Conservation (phyloP, 2,113 vertebrate genomes). For the Ibidorhyncha struthersii region DNA sequence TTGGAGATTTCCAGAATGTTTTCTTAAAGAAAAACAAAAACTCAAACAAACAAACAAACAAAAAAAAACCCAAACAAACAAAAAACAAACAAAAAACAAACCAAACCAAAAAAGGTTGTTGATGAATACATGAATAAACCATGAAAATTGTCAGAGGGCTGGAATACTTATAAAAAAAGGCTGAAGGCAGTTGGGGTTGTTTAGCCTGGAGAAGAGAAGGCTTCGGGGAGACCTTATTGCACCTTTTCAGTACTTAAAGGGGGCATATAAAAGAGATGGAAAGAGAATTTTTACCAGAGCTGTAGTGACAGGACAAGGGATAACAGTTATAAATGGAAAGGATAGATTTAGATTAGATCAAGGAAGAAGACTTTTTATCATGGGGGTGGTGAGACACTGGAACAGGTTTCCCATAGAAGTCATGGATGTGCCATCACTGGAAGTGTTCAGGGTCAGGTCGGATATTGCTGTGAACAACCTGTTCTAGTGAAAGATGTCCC, state of each 20-base stretch:
- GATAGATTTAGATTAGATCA: neutral
- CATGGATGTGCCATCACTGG: neutral
- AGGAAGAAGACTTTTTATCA: neutral
- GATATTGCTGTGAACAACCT: neutral
- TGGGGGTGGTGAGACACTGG: neutral
- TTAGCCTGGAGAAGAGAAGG: neutral
- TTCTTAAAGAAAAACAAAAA: neutral
- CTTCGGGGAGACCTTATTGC: accelerated
- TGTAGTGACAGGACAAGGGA: neutral
- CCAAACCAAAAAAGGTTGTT: neutral
- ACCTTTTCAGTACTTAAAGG: neutral
- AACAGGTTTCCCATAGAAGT: neutral
- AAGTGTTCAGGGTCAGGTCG: neutral
- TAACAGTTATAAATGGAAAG: neutral
- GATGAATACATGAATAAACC: neutral
- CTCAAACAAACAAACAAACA: too few relatives aligned
- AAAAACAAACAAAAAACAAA: too few relatives aligned
- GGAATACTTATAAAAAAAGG: neutral
- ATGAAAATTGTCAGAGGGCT: neutral
- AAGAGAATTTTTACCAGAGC: neutral
- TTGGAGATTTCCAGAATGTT: neutral
- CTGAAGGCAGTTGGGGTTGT: neutral
- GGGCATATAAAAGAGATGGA: too few relatives aligned
- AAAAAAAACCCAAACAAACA: too few relatives aligned
- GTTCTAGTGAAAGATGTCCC: neutral